Base-by-base conservation (phyloP, 2,113 vertebrate genomes). In the Peromyscus polionotus region DNA sequence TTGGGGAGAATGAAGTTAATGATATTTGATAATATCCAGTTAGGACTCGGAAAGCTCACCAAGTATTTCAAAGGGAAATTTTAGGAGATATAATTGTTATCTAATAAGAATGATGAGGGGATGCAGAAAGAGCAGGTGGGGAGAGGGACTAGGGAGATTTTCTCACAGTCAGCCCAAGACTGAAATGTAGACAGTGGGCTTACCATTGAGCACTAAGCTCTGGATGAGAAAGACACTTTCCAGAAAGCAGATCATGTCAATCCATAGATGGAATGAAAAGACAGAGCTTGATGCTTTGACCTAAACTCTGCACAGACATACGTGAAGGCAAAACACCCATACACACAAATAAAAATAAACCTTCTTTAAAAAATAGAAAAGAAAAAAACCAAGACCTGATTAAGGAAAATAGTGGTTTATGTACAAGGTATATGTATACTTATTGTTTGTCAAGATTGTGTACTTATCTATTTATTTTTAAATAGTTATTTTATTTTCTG, bases 341-440 rank as follows among this genome's bases (percentile, higher is more conserved):
- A 20, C 51, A 57, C 31, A 57, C 26, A 9, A 57, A n/a, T 57
- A 33, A 79, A 57, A n/a, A 24, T 13, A 59, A 59, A 24, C 24
- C 33, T 67, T 33, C 65, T 12, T 81, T 59, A 13, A 22, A 81
- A 81, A 54, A 79, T 19, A 22, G 20, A 80, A 54, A 57, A 19
- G 16, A 57, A 12, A 81, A 81, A 54, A 54, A 54, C 2, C 3
- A 39, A 94, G 61, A 79, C 22, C 31, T 68, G 12, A 11, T 76
- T 70, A 42, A 92, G 45, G 10, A 93, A 97, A 94, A 67, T 36
- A n/a, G 76, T 51, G 81, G 26, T 48, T 95, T 28, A 7, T 59
- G 5, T 57, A 4, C 57, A 70, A 87, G 26, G 77, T 2, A 26
- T 57, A 88, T 73, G 20, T 59, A 6, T 77, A 31, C 45, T 94